phyloP scores from a whole-genome alignment of 2,888 invertebrate species.

The Mycogona germanica region DNA sequence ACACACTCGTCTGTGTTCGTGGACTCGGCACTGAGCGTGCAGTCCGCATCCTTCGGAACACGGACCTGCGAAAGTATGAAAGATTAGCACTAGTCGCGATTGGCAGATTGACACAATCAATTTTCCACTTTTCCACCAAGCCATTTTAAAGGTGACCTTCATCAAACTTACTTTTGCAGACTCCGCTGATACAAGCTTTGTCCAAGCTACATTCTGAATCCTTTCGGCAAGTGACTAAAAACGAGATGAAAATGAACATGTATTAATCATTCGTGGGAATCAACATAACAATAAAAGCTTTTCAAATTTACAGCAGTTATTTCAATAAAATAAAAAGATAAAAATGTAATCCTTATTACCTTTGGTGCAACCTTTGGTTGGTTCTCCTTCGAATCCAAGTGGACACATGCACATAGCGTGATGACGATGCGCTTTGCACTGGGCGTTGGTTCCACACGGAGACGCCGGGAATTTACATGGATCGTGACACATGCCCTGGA shows the following conservation, averaged over 20 bases:
- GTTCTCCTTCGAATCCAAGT: constrained; percentile 68
- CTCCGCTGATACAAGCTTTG: constrained; percentile 67
- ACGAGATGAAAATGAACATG: background rate
- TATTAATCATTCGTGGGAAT: background rate
- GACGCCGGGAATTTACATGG: constrained; percentile 36
- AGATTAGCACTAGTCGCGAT: background rate
- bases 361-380: constrained; percentile 23
- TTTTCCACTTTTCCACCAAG: no score
- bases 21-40: constrained; percentile 56
- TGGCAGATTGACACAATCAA: no score
- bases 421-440: constrained; percentile 58
- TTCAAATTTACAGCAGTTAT: no score
- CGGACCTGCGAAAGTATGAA: background rate
- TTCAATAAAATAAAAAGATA: no score
- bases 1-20: constrained; percentile 64
- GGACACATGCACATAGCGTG: constrained; percentile 75
- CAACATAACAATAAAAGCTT: background rate
- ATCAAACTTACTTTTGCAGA: constrained; percentile 41
- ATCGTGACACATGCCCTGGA: constrained; percentile 45
- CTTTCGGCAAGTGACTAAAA: constrained; percentile 13
- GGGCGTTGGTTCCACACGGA: constrained; percentile 66
- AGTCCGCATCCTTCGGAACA: constrained; percentile 45
- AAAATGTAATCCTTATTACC: constrained; percentile 10
- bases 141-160: background rate
- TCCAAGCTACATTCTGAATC: constrained; percentile 39